A percentile compares a stretch with the other conserved stretches of the same genome.
Conservation (phyloP, 2,888 invertebrate genomes). For the Parasteatoda lunata region DNA sequence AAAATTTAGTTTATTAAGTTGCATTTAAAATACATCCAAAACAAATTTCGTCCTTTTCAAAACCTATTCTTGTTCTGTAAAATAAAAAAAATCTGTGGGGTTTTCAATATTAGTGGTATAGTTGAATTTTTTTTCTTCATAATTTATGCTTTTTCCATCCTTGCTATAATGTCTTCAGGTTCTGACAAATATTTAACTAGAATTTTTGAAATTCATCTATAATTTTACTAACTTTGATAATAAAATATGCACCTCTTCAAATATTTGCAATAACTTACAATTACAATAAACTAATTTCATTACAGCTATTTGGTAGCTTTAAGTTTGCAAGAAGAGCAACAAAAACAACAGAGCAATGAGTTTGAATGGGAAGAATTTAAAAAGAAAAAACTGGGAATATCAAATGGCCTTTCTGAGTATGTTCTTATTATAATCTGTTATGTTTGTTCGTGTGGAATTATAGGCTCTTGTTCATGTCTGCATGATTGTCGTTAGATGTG, state of each 20-base stretch:
- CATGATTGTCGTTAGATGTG: not conserved
- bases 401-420: constrained; percentile 69
- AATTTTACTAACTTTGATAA: not conserved
- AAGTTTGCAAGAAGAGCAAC: constrained; percentile 75
- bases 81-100: too few relatives aligned
- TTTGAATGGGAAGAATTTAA: constrained; percentile 71
- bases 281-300: constrained; percentile 38
- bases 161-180: not conserved
- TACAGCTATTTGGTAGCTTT: constrained; percentile 76
- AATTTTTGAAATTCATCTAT: constrained; percentile 20
- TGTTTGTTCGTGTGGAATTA: not conserved
- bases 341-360: constrained; percentile 70
- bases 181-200: not conserved
- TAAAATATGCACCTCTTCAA: not conserved
- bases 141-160: not conserved
- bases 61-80: too few relatives aligned
- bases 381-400: constrained; percentile 69
- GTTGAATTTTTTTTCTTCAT: not conserved
- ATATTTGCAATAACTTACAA: not conserved
- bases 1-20: too few relatives aligned
- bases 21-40: too few relatives aligned
- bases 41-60: too few relatives aligned
- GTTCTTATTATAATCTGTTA: constrained; percentile 26
- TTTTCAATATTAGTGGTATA: not conserved
- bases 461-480: not conserved